These are phyloP conservation scores for Perizoma flavofasciatum DNA, from an alignment of 2,888 invertebrate genomes.

Conservation along the genomic window DNA sequence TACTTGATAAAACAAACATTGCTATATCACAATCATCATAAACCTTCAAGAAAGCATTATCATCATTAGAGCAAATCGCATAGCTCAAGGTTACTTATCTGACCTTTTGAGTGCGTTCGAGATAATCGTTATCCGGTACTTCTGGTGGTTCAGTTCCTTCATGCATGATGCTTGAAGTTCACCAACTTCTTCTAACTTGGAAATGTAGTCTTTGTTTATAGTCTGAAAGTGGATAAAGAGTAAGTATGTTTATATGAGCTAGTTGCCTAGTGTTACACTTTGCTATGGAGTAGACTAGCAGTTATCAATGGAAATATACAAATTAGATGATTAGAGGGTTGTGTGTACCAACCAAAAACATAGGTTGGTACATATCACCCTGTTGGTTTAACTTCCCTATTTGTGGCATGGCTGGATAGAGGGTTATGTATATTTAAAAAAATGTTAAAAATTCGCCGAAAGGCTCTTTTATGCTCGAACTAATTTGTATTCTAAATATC, in stretches of 20 bases:
- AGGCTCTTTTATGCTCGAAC: too few species aligned
- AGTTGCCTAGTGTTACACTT: too few species aligned
- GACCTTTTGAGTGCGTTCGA: constrained; percentile 91
- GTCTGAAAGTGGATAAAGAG: constrained; percentile 74
- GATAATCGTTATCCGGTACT: constrained; percentile 94
- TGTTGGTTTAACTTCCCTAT: too few species aligned
- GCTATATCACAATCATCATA: constrained; percentile 12
- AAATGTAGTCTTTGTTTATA: constrained; percentile 91
- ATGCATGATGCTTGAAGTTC: constrained; percentile 93
- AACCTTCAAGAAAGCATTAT: constrained; percentile 29
- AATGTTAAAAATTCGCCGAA: too few species aligned
- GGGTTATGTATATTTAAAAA: too few species aligned
- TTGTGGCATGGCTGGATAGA: too few species aligned
- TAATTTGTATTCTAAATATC: too few species aligned
- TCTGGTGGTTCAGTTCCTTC: constrained; percentile 95
- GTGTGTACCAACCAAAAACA: too few species aligned
- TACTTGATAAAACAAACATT: constrained; percentile 2
- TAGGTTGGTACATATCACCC: too few species aligned
- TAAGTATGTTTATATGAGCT: background rate
- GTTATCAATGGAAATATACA: too few species aligned
- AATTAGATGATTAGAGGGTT: too few species aligned
- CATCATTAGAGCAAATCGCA: constrained; percentile 28
- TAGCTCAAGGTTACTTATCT: constrained; percentile 56
- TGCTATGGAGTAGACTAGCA: too few species aligned
- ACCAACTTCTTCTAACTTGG: constrained; percentile 93